A percentile compares a stretch with the other conserved stretches of the same genome.
phyloP scores from a whole-genome alignment of 2,113 vertebrate genomes.

The Catharus fuscescens region DNA sequence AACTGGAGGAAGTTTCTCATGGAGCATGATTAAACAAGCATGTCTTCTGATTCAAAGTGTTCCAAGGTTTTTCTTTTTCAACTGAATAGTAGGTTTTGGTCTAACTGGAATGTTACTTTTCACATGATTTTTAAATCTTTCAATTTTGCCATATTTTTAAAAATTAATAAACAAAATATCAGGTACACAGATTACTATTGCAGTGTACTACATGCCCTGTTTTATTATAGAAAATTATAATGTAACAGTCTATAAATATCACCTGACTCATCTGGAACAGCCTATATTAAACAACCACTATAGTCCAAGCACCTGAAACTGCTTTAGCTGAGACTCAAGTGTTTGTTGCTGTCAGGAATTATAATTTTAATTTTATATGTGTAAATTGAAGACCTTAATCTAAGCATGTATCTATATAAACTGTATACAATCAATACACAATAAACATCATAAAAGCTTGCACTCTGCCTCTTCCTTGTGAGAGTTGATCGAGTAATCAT shows the following conservation, averaged over 20 bases:
- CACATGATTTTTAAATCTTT: not conserved
- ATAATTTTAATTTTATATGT: not conserved
- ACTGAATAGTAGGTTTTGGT: not conserved
- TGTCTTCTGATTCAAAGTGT: not conserved
- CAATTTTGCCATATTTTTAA: fast-evolving
- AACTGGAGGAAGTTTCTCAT: not conserved
- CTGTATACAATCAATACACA: not conserved
- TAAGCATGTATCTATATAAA: not conserved
- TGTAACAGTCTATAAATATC: not conserved
- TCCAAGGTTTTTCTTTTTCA: not conserved
- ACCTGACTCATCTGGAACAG: not conserved
- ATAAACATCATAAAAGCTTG: not conserved
- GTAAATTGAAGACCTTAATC: not conserved
- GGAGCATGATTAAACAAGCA: not conserved
- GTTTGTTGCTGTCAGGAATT: not conserved
- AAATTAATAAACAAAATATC: not conserved
- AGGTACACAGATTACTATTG: not conserved
- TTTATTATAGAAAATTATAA: not conserved
- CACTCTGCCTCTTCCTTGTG: not conserved
- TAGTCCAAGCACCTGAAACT: fast-evolving
- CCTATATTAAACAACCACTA: not conserved
- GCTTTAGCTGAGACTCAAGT: not conserved
- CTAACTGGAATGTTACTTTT: not conserved
- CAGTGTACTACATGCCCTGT: not conserved
- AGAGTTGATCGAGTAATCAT: not conserved